These are phyloP conservation scores for Pollenia labialis DNA, from an alignment of 2,888 invertebrate species.

Conservation along the genomic window DNA sequence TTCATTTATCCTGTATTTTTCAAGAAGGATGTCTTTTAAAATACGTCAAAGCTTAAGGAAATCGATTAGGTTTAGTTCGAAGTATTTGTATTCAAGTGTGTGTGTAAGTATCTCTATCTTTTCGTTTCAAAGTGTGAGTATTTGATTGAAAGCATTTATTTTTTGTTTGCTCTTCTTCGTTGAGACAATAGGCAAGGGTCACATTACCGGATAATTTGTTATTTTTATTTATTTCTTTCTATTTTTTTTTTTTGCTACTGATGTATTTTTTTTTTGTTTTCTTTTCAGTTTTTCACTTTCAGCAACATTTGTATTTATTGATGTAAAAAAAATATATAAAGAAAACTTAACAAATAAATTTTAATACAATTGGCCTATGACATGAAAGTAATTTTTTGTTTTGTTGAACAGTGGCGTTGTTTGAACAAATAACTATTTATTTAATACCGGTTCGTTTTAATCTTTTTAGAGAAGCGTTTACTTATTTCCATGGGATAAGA, in stretches of 20 bases:
- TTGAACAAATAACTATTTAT: background rate
- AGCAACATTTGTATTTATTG: slow-evolving; percentile 49
- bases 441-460: background rate
- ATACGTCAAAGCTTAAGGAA: slow-evolving; percentile 64
- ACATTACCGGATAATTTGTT: slow-evolving; percentile 72
- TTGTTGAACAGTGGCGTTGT: background rate
- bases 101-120: slow-evolving; percentile 21
- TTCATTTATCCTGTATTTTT: slow-evolving; percentile 47
- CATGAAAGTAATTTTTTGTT: slow-evolving; percentile 37
- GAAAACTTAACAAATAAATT: slow-evolving; percentile 51
- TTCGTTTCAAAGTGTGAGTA: slow-evolving; percentile 41
- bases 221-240: slow-evolving; percentile 62
- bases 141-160: slow-evolving; percentile 66
- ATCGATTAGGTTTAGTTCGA: slow-evolving; percentile 59
- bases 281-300: background rate
- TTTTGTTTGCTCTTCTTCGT: slow-evolving; percentile 16
- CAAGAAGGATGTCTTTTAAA: slow-evolving; percentile 42
- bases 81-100: slow-evolving; percentile 8
- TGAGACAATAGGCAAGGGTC: slow-evolving; percentile 72
- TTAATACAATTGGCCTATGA: slow-evolving; percentile 60
- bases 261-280: slow-evolving; percentile 16
- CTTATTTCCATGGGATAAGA: no score
- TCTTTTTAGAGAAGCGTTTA: no score
- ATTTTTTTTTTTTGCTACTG: background rate
- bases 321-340: slow-evolving; percentile 6